These are phyloP conservation scores for Macaria notata DNA, from an alignment of 2,888 invertebrate genomes.

Conservation along the genomic window DNA sequence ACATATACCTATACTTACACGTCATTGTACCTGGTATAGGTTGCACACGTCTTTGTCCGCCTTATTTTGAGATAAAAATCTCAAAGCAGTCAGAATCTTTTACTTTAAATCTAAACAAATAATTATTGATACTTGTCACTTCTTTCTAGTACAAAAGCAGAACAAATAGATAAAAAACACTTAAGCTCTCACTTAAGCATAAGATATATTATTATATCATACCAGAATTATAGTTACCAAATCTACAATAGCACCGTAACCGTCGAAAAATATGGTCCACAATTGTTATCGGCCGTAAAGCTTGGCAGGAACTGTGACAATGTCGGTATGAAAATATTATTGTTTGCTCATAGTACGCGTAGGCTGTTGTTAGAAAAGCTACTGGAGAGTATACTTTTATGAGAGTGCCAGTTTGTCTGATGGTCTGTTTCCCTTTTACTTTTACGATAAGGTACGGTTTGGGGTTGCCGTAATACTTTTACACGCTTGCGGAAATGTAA, in stretches of 20 bases:
- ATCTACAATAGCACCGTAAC: constrained; percentile 2
- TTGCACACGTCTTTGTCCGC: no score
- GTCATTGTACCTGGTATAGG: no score
- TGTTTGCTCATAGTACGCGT: constrained; percentile 27
- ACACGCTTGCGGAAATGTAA: constrained; percentile 4
- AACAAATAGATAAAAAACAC: no score
- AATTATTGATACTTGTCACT: no score
- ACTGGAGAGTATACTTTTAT: constrained; percentile 24
- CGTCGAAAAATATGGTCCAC: constrained; percentile 17
- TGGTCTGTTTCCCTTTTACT: constrained; percentile 24
- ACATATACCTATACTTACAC: not conserved
- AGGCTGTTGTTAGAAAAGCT: constrained; percentile 21
- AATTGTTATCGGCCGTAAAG: constrained; percentile 12
- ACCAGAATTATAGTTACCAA: no score
- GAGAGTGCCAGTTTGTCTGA: constrained; percentile 27
- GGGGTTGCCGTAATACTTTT: constrained; percentile 14
- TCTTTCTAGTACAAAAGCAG: no score
- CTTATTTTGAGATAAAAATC: no score
- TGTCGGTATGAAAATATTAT: constrained; percentile 31
- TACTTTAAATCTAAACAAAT: no score
- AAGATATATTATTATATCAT: no score
- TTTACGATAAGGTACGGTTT: constrained; percentile 21
- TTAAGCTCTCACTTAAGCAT: not conserved
- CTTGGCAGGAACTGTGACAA: constrained; percentile 24
- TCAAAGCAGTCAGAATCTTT: no score